Percentiles rank a stretch among this genome's conserved stretches.
Evolutionary conservation across 53 echinoderm and acorn worm species (phyloP).

Genomic region (Holothuria scabra): DNA sequence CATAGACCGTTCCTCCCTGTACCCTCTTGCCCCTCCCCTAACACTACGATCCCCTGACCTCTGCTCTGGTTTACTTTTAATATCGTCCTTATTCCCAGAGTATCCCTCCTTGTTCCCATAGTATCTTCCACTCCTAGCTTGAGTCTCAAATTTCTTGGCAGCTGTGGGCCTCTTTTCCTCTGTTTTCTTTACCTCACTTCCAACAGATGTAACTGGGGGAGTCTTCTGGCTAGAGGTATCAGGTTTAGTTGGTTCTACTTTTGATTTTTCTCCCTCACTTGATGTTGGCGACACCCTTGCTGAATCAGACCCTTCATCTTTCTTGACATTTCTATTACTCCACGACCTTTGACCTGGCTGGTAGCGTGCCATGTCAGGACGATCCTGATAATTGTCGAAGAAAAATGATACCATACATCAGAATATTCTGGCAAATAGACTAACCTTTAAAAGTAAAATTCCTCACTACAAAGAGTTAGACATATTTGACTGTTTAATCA

Average conservation of each 20-base stretch:
- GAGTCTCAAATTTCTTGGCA: slow-evolving; percentile 37
- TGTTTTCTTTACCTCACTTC: neutral
- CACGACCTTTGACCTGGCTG: slow-evolving; percentile 85
- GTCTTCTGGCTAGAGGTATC: slow-evolving; percentile 6
- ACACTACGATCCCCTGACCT: slow-evolving; percentile 26
- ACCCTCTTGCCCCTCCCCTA: neutral
- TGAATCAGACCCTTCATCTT: slow-evolving; percentile 34
- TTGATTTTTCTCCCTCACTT: slow-evolving; percentile 30
- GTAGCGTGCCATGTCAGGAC: slow-evolving; percentile 92
- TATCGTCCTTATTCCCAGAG: slow-evolving; percentile 7
- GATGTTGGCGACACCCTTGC: neutral
- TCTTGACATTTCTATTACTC: slow-evolving; percentile 16
- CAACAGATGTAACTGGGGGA: neutral
- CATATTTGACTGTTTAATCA: too few species aligned
- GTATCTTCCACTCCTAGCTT: slow-evolving; percentile 17
- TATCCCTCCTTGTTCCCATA: neutral
- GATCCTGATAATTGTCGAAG: slow-evolving; percentile 67
- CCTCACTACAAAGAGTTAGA: too few species aligned
- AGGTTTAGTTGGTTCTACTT: neutral
- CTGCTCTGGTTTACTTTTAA: slow-evolving; percentile 12
- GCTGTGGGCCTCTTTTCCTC: slow-evolving; percentile 44
- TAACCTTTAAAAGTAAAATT: too few species aligned
- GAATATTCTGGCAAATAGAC: too few species aligned
- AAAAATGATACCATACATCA: neutral
- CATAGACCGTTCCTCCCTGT: slow-evolving; percentile 11